Conservation (phyloP, 2,888 invertebrate genomes). For the Choristoneura rosaceana region DNA sequence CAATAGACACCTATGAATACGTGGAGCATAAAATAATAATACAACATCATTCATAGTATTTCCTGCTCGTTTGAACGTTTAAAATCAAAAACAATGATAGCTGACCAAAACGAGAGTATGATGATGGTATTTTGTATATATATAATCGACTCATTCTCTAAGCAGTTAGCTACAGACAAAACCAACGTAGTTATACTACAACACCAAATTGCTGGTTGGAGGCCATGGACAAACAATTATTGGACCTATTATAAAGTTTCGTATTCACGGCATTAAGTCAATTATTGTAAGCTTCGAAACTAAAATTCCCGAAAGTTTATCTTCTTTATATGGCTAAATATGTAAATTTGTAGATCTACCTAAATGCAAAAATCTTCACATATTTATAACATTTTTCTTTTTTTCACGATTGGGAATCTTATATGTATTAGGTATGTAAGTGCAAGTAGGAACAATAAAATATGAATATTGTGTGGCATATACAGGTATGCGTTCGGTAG, state of each 20-base stretch:
- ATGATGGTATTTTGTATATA: neutral
- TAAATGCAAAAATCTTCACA: neutral
- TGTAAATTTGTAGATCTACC: neutral
- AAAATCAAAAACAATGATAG: neutral
- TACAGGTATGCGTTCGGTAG: too few relatives aligned
- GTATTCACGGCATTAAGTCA: neutral
- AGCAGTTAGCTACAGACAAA: neutral
- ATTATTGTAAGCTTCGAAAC: neutral
- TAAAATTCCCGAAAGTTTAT: neutral
- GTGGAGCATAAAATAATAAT: conserved; percentile 6
- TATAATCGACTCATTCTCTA: neutral
- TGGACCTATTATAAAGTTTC: neutral
- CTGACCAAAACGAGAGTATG: conserved; percentile 5
- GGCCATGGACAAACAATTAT: neutral
- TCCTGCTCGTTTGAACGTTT: conserved; percentile 14
- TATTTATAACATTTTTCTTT: too few relatives aligned
- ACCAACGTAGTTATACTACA: neutral
- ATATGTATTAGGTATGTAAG: too few relatives aligned
- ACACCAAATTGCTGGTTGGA: neutral
- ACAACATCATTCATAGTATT: conserved; percentile 8
- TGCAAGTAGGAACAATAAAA: too few relatives aligned
- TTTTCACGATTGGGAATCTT: too few relatives aligned
- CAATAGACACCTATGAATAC: conserved; percentile 7
- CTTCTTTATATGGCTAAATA: neutral
- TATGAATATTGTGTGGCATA: too few relatives aligned